phyloP scores from a whole-genome alignment of 2,888 invertebrate species.

The Lycia hirtaria region DNA sequence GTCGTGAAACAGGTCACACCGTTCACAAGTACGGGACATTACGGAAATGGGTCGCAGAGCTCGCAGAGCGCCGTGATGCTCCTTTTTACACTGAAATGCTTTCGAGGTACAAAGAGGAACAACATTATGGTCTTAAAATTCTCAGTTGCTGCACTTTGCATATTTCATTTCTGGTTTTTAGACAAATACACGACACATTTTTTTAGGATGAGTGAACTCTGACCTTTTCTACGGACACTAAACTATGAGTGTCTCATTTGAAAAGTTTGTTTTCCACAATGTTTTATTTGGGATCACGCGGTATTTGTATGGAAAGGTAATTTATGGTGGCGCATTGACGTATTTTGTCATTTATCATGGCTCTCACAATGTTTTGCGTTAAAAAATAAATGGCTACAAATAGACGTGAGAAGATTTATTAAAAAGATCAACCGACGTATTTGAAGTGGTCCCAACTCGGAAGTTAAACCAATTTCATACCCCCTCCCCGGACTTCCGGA shows the following conservation, averaged over 20 bases:
- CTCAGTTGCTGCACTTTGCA: slow-evolving; percentile 12
- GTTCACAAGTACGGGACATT: slow-evolving; percentile 24
- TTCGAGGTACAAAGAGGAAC: slow-evolving; percentile 15
- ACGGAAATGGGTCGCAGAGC: slow-evolving; percentile 31
- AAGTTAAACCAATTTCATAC: slow-evolving; percentile 20
- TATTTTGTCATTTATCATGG: no score
- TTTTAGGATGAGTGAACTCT: no score
- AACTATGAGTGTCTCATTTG: no score
- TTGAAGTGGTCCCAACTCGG: slow-evolving; percentile 3
- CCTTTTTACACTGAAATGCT: slow-evolving; percentile 26
- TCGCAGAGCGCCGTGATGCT: slow-evolving; percentile 24
- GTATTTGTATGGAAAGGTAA: no score
- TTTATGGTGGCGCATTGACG: no score
- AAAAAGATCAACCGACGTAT: neutral
- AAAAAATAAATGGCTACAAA: neutral
- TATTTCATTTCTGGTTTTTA: slow-evolving; percentile 9
- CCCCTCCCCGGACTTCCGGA: slow-evolving; percentile 8
- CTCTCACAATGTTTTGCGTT: no score
- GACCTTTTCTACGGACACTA: no score
- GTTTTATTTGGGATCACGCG: no score
- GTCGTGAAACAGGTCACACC: neutral
- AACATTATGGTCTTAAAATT: slow-evolving; percentile 13
- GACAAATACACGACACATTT: neutral
- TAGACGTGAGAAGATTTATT: slow-evolving; percentile 5
- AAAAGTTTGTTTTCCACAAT: no score